phyloP scores from a whole-genome alignment of 2,113 vertebrate genomes.

The Merops nubicus region DNA sequence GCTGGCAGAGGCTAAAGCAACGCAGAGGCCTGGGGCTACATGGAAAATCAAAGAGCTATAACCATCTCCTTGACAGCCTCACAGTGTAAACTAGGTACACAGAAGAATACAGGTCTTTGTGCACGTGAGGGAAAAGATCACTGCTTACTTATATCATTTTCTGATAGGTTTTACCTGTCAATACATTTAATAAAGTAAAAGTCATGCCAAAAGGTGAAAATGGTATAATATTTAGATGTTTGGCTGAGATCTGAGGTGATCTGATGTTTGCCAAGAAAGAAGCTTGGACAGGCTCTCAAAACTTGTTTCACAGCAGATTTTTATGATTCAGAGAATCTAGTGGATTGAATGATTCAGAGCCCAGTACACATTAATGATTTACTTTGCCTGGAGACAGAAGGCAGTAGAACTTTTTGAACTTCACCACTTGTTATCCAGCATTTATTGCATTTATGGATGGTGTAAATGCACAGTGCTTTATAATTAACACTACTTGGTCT shows the following conservation, averaged over 20 bases:
- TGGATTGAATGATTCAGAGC: background rate
- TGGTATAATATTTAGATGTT: background rate
- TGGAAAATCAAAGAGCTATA: constrained; percentile 24
- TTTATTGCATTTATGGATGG: background rate
- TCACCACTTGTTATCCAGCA: background rate
- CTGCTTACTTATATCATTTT: background rate
- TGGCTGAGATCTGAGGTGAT: background rate
- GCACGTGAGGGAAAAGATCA: background rate
- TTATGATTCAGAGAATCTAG: background rate
- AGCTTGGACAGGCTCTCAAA: background rate
- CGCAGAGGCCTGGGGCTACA: background rate
- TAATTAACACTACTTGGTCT: background rate
- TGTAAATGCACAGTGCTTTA: background rate
- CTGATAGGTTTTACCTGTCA: background rate
- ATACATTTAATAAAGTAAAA: background rate
- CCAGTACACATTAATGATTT: background rate
- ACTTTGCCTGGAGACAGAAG: background rate
- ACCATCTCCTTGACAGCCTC: constrained; percentile 27
- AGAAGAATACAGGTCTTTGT: background rate
- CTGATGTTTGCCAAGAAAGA: background rate
- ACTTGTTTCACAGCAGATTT: background rate
- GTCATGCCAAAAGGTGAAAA: background rate
- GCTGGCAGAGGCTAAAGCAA: constrained; percentile 32
- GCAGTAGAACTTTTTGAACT: background rate
- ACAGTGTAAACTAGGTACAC: background rate